Evolutionary conservation across 2,888 invertebrate genomes (phyloP).

Genomic region (Silvanus unidentatus): DNA sequence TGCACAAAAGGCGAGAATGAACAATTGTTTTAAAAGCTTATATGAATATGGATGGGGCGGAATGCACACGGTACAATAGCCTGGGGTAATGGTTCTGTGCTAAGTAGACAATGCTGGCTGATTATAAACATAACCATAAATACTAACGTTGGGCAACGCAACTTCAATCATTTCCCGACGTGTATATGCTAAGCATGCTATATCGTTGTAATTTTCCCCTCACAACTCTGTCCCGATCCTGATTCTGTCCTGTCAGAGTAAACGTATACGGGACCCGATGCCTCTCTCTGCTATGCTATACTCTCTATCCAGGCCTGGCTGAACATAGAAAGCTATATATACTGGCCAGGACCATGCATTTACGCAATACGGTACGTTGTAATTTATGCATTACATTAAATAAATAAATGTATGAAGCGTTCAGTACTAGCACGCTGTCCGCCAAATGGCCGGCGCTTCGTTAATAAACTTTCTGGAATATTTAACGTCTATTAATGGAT

Average conservation of each 20-base stretch:
- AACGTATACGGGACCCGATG: too few species aligned
- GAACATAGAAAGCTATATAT: slow-evolving; percentile 3
- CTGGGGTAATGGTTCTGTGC: slow-evolving; percentile 42
- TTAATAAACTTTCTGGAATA: slow-evolving; percentile 38
- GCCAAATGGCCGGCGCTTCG: slow-evolving; percentile 23
- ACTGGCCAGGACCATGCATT: slow-evolving; percentile 25
- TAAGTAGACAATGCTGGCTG: slow-evolving; percentile 46
- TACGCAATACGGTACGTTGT: slow-evolving; percentile 33
- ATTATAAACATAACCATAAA: slow-evolving; percentile 47
- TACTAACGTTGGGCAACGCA: slow-evolving; percentile 40
- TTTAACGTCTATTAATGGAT: slow-evolving; percentile 38
- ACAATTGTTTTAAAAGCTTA: slow-evolving; percentile 45
- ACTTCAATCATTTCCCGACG: slow-evolving; percentile 45
- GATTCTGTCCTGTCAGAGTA: slow-evolving; percentile 1
- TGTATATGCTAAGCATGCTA: slow-evolving; percentile 24
- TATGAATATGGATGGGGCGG: slow-evolving; percentile 45
- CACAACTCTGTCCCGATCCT: not conserved
- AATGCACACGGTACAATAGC: slow-evolving; percentile 42
- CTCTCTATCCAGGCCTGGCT: slow-evolving; percentile 4
- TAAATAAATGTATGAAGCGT: slow-evolving; percentile 38
- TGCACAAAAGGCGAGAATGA: slow-evolving; percentile 37
- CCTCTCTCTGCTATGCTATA: too few species aligned
- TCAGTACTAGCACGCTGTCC: slow-evolving; percentile 21
- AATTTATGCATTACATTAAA: slow-evolving; percentile 43
- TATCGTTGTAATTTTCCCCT: not conserved